Evolutionary conservation across 2,113 vertebrate species (phyloP).

Genomic region (Colius striatus): DNA sequence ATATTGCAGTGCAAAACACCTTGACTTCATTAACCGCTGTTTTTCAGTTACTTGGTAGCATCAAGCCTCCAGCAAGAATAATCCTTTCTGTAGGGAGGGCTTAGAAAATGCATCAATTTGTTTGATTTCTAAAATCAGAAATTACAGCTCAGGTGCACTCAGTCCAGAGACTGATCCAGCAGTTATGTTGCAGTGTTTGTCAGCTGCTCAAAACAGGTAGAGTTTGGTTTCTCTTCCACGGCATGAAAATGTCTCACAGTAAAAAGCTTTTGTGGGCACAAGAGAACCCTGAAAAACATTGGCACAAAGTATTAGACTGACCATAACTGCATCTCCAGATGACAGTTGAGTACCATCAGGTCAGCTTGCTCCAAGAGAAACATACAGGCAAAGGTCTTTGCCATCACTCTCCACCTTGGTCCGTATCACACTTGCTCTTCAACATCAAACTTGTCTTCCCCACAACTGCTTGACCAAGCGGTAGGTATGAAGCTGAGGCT

Average conservation of each 20-base stretch:
- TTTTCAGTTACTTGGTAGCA: background rate
- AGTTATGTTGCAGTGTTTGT: background rate
- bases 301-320: background rate
- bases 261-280: background rate
- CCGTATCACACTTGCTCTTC: background rate
- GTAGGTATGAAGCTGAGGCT: background rate
- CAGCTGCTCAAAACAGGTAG: background rate
- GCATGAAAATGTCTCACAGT: background rate
- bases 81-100: background rate
- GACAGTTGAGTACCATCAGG: background rate
- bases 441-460: background rate
- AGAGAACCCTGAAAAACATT: background rate
- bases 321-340: accelerated
- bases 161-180: background rate
- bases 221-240: background rate
- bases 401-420: background rate
- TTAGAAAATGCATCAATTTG: background rate
- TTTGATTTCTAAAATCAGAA: background rate
- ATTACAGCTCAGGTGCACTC: background rate
- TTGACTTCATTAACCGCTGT: background rate
- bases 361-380: background rate
- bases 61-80: background rate
- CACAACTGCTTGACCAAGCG: background rate
- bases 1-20: background rate
- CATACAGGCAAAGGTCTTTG: background rate